Base-by-base conservation (phyloP, 2,113 vertebrate species). In the Zapornia atra region DNA sequence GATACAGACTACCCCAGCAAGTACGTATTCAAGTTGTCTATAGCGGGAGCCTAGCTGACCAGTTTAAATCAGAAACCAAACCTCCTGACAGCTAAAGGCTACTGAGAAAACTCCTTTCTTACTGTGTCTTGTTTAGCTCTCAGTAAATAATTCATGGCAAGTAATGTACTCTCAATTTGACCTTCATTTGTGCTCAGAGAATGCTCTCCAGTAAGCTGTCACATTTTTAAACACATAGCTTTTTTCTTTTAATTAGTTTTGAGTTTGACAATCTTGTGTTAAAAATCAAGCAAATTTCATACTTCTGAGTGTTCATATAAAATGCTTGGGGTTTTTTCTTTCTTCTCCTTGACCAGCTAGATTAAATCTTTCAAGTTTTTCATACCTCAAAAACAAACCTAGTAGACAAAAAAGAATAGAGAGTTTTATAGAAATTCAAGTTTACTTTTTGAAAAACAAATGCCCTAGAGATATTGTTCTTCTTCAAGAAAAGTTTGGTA, bases 71-170 rank as follows among this genome's bases (percentile, higher is more conserved):
- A 73, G 25, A 28, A 93, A 50, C 50, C 46, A 83, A 81, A 85
- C 33, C 56, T 82, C 68, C 29, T 2, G 2, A 56, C 24, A 73
- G 25, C 40, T 93, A 26, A 54, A 44, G 44, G 50, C 85, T 83
- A 42, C 44, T n/a, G 64, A 88, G 36, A 96, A 93, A 83, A 86
- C 28, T 51, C 38, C 38, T 72, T 77, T 81, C 50, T 54, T 83
- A 18, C 12, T 82, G 40, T 85, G 40, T 25, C 19, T 57, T 79
- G 22, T 92, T 92, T 88, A 95, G 60, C 21, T 64, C 25, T 72
- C 36, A 59, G 46, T 93, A 78, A 95, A 95, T 96, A 94, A 94
- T 95, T 96, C 44, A 95, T 88, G 57, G 42, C 56, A 68, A 90
- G 79, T 75, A 92, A 92, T 68, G 42, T 56, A 83, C 61, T 82